Conservation (phyloP, 2,113 vertebrate species). For the Psilopogon haemacephalus region DNA sequence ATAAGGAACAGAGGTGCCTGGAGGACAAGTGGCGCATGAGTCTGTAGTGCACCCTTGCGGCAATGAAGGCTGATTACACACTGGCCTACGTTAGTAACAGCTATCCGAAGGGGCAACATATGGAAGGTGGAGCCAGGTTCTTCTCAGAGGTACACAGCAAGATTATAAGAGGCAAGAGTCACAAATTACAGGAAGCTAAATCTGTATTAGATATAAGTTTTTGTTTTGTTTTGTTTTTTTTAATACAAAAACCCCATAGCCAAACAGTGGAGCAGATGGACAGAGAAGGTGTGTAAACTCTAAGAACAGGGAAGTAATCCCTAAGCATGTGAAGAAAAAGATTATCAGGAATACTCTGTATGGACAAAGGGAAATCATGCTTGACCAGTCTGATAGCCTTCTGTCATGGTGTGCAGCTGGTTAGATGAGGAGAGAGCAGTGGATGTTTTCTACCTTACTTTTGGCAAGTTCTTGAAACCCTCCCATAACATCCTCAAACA, state of each 20-base stretch:
- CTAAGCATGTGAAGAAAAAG: too few relatives aligned
- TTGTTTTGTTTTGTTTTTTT: too few relatives aligned
- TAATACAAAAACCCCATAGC: background rate
- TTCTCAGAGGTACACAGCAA: background rate
- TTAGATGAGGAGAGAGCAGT: too few relatives aligned
- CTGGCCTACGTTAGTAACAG: too few relatives aligned
- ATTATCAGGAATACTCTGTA: too few relatives aligned
- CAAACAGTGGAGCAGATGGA: background rate
- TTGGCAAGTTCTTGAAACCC: too few relatives aligned
- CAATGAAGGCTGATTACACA: background rate
- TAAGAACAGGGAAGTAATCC: too few relatives aligned
- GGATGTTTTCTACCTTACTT: too few relatives aligned
- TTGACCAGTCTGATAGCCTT: too few relatives aligned
- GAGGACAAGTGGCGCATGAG: background rate
- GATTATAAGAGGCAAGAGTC: background rate
- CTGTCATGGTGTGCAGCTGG: too few relatives aligned
- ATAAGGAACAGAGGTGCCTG: background rate
- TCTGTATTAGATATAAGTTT: background rate
- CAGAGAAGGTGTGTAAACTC: background rate
- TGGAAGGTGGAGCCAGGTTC: background rate
- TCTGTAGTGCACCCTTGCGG: background rate
- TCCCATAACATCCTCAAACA: too few relatives aligned
- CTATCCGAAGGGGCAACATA: background rate
- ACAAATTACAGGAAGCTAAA: background rate
- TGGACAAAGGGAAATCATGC: too few relatives aligned